Evolutionary conservation across 2,888 invertebrate species (phyloP).

Genomic region (Iselma pallidipennis): DNA sequence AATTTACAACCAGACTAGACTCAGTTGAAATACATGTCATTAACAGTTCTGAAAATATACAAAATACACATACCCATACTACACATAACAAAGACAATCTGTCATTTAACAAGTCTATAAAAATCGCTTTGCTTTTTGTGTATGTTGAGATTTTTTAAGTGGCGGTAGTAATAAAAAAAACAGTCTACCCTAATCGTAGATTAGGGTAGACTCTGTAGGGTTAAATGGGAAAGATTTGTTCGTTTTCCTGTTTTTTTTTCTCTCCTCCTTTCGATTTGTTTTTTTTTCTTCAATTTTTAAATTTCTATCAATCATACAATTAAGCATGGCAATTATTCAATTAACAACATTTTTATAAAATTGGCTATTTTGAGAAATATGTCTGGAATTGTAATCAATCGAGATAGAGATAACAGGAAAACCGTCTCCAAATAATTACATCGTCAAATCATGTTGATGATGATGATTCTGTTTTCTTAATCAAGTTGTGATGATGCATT

Average conservation of each 20-base stretch:
- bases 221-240: background rate
- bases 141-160: background rate
- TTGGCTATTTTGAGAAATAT: conserved; percentile 3
- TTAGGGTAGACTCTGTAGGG: conserved; percentile 4
- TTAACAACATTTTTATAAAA: background rate
- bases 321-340: background rate
- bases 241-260: background rate
- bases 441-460: background rate
- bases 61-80: conserved; percentile 9
- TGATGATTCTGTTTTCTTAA: conserved; percentile 29
- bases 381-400: background rate
- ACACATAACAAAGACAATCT: conserved; percentile 12
- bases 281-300: background rate
- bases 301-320: background rate
- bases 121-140: conserved; percentile 8
- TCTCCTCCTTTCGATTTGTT: no score
- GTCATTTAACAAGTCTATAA: conserved; percentile 23
- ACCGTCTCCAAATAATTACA: background rate
- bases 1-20: background rate
- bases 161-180: background rate
- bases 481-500: conserved; percentile 29
- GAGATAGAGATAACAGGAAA: background rate
- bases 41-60: conserved; percentile 21
- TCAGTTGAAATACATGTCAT: conserved; percentile 9
- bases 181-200: background rate